Percentiles rank a stretch among this genome's conserved stretches.
Evolutionary conservation across 2,797 vertebrate species (phyloP).

Genomic region (Amblyraja radiata): DNA sequence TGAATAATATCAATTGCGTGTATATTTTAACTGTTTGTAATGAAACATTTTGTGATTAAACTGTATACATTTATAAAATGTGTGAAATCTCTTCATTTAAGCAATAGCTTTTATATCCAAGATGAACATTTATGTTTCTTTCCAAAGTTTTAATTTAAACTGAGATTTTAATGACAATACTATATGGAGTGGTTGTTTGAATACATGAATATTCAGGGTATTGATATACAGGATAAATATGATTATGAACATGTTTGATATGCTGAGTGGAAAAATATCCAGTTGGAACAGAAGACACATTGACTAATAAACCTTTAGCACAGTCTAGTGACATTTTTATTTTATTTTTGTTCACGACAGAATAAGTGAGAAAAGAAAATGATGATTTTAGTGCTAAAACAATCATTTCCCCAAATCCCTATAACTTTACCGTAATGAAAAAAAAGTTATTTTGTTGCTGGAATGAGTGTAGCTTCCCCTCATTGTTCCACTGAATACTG

Average conservation of each 20-base stretch:
- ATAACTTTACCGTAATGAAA: not conserved
- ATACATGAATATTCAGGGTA: too few species aligned
- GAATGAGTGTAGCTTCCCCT: not conserved
- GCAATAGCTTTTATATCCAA: not conserved
- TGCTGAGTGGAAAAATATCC: too few species aligned
- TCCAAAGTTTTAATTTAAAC: not conserved
- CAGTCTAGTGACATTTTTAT: not conserved
- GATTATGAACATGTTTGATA: too few species aligned
- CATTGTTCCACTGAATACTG: not conserved
- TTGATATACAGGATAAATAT: too few species aligned
- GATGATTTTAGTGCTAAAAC: not conserved
- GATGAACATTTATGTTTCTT: not conserved
- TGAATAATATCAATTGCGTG: not conserved
- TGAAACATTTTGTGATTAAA: not conserved
- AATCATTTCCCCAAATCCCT: not conserved
- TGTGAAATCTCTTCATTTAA: not conserved
- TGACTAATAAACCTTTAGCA: not conserved
- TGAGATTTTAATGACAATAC: not conserved
- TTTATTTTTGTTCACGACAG: not conserved
- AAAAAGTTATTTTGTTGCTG: not conserved
- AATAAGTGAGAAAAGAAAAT: not conserved
- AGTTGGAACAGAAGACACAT: too few species aligned
- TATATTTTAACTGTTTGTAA: not conserved
- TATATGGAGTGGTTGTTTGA: too few species aligned
- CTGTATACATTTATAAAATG: not conserved